Conservation (phyloP, 2,113 vertebrate genomes). For the Climacteris rufus region DNA sequence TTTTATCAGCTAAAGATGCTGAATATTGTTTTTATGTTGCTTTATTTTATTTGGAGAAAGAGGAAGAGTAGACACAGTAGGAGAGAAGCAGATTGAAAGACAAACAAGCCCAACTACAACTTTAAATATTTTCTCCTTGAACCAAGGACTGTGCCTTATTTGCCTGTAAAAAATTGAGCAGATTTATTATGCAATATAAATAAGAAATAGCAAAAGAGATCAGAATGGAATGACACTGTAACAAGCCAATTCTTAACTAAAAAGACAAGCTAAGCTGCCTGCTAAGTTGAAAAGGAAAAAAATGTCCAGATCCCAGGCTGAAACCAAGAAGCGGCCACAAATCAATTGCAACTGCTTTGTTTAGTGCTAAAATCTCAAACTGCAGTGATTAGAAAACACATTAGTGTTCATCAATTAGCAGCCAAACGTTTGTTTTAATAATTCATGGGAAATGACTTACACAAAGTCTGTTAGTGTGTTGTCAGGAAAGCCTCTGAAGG, state of each 20-base stretch:
- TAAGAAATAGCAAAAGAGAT: not conserved
- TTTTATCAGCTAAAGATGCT: not conserved
- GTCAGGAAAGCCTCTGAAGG: conserved; percentile 87
- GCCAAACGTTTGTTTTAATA: conserved; percentile 96
- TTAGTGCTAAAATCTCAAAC: conserved; percentile 97
- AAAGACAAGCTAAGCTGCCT: conserved; percentile 66
- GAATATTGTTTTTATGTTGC: not conserved
- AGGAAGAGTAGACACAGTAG: not conserved
- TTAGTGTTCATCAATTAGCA: conserved; percentile 99
- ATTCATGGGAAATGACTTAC: conserved; percentile 94
- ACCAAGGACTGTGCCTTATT: conserved; percentile 16
- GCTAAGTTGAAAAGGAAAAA: conserved; percentile 66
- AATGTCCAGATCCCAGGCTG: conserved; percentile 49
- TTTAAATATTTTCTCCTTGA: conserved; percentile 47
- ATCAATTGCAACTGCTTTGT: conserved; percentile 97
- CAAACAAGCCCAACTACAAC: not conserved
- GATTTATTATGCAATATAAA: conserved; percentile 45
- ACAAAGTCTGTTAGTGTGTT: conserved; percentile 86
- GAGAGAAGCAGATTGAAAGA: not conserved
- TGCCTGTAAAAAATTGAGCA: not conserved
- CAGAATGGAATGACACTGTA: conserved; percentile 15
- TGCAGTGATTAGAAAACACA: conserved; percentile 99
- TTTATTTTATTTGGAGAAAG: not conserved
- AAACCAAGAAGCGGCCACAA: conserved; percentile 76
- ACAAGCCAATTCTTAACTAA: conserved; percentile 69